Percentiles rank a stretch among this genome's conserved stretches.
Evolutionary conservation across 2,113 vertebrate genomes (phyloP).

Genomic region (Mus pahari): DNA sequence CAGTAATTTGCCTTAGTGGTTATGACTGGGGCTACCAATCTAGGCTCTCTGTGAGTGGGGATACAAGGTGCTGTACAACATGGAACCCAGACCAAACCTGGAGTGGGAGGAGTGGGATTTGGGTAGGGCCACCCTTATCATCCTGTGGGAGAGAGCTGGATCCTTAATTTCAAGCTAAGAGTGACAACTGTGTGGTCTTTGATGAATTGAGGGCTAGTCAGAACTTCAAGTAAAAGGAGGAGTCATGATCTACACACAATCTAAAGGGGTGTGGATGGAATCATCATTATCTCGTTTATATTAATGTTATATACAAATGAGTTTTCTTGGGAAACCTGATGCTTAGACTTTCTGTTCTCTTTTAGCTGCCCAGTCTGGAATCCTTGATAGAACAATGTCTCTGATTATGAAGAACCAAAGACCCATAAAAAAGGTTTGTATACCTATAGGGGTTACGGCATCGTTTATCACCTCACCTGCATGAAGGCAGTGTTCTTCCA

Average conservation of each 20-base stretch:
- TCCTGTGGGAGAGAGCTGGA: neutral
- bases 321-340: conserved; percentile 12
- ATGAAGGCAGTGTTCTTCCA: neutral
- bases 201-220: neutral
- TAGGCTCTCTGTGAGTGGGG: neutral
- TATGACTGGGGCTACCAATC: neutral
- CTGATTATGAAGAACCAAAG: conserved; percentile 91
- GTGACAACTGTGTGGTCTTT: neutral
- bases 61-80: neutral
- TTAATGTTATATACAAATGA: conserved; percentile 38
- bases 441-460: neutral
- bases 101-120: neutral
- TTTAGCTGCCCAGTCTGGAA: conserved; percentile 93
- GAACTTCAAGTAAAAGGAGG: neutral
- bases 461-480: neutral
- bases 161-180: neutral
- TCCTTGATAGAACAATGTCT: conserved; percentile 93
- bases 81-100: neutral
- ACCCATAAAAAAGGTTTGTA: conserved; percentile 90
- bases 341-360: conserved; percentile 48
- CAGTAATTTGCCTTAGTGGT: neutral
- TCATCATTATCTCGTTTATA: neutral
- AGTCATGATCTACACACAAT: neutral
- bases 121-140: neutral
- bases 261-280: neutral